Percentiles rank a stretch among this genome's conserved stretches.
phyloP scores from a whole-genome alignment of 2,113 vertebrate genomes.

The Anthoscopus minutus region DNA sequence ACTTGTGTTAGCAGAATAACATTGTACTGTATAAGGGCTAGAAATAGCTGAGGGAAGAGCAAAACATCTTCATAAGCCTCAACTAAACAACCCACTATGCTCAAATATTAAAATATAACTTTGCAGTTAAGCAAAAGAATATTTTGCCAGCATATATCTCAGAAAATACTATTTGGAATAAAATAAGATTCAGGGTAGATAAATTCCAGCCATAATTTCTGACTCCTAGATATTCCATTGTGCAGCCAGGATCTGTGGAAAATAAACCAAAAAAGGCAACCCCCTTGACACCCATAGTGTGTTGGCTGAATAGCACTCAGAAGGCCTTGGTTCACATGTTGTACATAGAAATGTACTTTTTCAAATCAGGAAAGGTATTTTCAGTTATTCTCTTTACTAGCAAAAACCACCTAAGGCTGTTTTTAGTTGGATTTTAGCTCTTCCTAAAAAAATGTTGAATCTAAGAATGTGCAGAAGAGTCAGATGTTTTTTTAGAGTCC shows the following conservation, averaged over 20 bases:
- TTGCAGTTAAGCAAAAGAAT: background rate
- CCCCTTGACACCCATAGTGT: fast-evolving
- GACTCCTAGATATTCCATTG: background rate
- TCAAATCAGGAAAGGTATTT: background rate
- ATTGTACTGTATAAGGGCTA: background rate
- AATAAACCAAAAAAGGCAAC: background rate
- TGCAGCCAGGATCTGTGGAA: background rate
- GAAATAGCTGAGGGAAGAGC: background rate
- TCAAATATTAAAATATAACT: background rate
- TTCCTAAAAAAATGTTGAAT: background rate
- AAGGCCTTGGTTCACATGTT: background rate
- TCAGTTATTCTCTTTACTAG: background rate
- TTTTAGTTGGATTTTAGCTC: background rate
- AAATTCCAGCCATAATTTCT: background rate
- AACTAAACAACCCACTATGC: background rate
- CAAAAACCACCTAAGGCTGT: background rate
- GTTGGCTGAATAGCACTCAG: background rate
- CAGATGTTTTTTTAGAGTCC: background rate
- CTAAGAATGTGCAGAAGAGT: background rate
- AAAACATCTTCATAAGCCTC: background rate
- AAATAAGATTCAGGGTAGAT: background rate
- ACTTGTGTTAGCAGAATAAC: background rate
- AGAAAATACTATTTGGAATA: background rate
- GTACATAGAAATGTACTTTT: background rate
- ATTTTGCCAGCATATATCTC: background rate